Conservation (phyloP, 2,797 vertebrate species). For the Phrynocephalus forsythii region DNA sequence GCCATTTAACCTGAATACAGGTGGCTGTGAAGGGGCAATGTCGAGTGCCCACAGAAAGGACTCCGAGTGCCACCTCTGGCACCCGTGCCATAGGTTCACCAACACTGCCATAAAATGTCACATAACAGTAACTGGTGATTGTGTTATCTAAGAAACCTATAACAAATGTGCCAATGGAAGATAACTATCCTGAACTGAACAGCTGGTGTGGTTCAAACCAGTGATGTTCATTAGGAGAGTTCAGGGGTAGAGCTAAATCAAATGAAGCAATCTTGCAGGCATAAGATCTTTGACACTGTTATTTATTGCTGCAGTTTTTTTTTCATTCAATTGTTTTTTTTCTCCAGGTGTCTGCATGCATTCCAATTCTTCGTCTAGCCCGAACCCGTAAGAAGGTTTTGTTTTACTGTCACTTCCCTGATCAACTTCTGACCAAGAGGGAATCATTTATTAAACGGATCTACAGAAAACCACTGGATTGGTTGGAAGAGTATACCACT, state of each 20-base stretch:
- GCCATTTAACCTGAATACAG: too few relatives aligned
- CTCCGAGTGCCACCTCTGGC: too few relatives aligned
- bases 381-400: constrained; percentile 91
- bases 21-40: too few relatives aligned
- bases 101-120: too few relatives aligned
- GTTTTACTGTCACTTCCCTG: constrained; percentile 98
- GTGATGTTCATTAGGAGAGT: background rate
- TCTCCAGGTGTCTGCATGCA: constrained; percentile 92
- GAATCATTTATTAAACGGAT: constrained; percentile 86
- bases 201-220: background rate
- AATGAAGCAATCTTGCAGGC: background rate
- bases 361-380: constrained; percentile 90
- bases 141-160: background rate
- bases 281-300: background rate
- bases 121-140: too few relatives aligned
- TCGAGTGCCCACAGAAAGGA: too few relatives aligned
- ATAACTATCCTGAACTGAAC: background rate
- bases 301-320: background rate
- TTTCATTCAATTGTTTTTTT: constrained; percentile 3
- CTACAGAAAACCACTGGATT: constrained; percentile 91
- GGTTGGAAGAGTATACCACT: constrained; percentile 93
- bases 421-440: constrained; percentile 91
- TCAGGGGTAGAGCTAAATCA: background rate
- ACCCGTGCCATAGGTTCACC: too few relatives aligned
- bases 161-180: background rate